Conservation (phyloP, 2,797 vertebrate species). For the Lithobates pipiens region DNA sequence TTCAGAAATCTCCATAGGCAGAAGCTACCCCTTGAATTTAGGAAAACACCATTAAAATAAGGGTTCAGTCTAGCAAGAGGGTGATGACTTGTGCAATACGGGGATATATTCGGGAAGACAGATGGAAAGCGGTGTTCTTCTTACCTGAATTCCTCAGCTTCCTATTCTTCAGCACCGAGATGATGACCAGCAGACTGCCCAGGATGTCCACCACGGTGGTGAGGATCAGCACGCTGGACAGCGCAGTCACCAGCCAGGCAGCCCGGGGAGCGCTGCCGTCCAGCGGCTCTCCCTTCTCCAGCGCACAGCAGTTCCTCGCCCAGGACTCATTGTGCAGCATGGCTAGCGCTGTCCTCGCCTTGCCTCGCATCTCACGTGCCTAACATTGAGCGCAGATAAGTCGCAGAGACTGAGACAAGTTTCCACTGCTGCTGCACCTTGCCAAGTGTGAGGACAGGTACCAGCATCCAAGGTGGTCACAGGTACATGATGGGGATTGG, state of each 20-base stretch:
- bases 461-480: not conserved
- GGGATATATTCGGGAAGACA: not conserved
- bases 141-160: slow-evolving; percentile 86
- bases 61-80: not conserved
- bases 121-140: slow-evolving; percentile 35
- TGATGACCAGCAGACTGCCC: slow-evolving; percentile 84
- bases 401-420: not conserved
- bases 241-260: slow-evolving; percentile 77
- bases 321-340: slow-evolving; percentile 79
- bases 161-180: slow-evolving; percentile 82
- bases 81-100: not conserved
- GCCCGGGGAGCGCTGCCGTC: slow-evolving; percentile 64
- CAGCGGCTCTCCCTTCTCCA: slow-evolving; percentile 48
- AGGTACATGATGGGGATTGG: not conserved
- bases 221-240: slow-evolving; percentile 83
- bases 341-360: slow-evolving; percentile 51
- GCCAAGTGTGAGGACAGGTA: slow-evolving; percentile 33
- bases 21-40: not conserved
- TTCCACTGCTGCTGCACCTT: not conserved
- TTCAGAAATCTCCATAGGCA: too few relatives aligned
- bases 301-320: slow-evolving; percentile 76
- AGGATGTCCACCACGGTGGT: slow-evolving; percentile 84
- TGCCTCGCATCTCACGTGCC: slow-evolving; percentile 48
- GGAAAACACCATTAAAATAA: not conserved
- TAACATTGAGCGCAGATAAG: slow-evolving; percentile 45